Conservation (phyloP, 2,888 invertebrate genomes). For the Plutella xylostella region DNA sequence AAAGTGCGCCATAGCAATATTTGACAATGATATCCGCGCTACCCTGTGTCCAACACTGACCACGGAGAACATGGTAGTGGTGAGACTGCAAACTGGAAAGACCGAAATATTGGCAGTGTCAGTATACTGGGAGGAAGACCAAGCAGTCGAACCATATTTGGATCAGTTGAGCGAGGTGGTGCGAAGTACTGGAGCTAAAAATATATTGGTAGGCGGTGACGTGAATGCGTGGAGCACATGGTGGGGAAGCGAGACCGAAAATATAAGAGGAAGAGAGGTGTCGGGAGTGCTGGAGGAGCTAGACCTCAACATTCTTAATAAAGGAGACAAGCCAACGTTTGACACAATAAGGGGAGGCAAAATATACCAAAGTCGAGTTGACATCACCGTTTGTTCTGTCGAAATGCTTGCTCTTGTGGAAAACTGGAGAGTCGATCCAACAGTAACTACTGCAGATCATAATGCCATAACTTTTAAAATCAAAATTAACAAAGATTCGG, state of each 20-base stretch:
- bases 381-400: conserved; percentile 3
- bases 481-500: background rate
- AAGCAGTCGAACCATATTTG: background rate
- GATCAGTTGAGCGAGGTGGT: background rate
- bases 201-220: conserved; percentile 18
- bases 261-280: conserved; percentile 14
- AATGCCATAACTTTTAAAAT: conserved; percentile 19
- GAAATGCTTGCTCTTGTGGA: background rate
- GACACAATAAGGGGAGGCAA: conserved; percentile 11
- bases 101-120: background rate
- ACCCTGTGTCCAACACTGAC: background rate
- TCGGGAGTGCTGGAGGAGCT: conserved; percentile 8
- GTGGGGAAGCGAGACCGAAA: conserved; percentile 16
- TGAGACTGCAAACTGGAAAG: background rate
- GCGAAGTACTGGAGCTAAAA: background rate
- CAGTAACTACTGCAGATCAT: conserved; percentile 16
- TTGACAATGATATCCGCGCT: background rate
- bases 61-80: background rate
- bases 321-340: conserved; percentile 10
- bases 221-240: conserved; percentile 17
- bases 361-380: conserved; percentile 11
- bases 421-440: conserved; percentile 8
- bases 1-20: conserved; percentile 4
- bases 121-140: background rate
- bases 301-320: conserved; percentile 11